Evolutionary conservation across 1,140 invertebrate species (phyloP), one percentile per base, ranked within the genome.

Genomic region (Macrosteles quadrilineatus): DNA sequence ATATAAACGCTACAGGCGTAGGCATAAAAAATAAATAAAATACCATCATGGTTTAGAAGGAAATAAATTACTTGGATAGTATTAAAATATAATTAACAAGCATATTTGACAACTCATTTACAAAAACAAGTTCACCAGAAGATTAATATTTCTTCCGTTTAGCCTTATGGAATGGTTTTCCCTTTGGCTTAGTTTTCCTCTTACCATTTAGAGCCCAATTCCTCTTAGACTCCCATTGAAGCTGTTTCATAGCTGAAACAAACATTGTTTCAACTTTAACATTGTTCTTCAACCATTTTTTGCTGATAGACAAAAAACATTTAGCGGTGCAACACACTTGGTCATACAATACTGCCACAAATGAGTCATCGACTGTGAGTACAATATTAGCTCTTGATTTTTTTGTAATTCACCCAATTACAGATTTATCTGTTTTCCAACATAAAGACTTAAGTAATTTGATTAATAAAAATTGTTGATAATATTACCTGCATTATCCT

Each of bases 401-500:
- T 53, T 6, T 11, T 21, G 4, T 6, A 11, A 14, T 17, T 14
- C 21, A 53, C 11, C 21, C 21, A 53, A 53, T 4, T 53, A n/a
- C n/a, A n/a, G n/a, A n/a, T n/a, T n/a, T n/a, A n/a, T n/a, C n/a
- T n/a, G n/a, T n/a, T n/a, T n/a, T n/a, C n/a, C n/a, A n/a, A n/a
- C n/a, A n/a, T n/a, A n/a, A n/a, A n/a, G n/a, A n/a, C n/a, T n/a
- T n/a, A n/a, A n/a, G n/a, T n/a, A n/a, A n/a, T n/a, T n/a, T n/a
- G n/a, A n/a, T n/a, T n/a, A n/a, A n/a, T n/a, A n/a, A n/a, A n/a
- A n/a, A n/a, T n/a, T n/a, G n/a, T n/a, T n/a, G n/a, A n/a, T n/a
- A n/a, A n/a, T n/a, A n/a, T n/a, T 74, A 72, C 85, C 86, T 1
- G 88, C 83, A 71, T 90, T 89, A 73, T 91, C 89, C 19, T 81